Evolutionary conservation across 2,888 invertebrate species (phyloP).

Genomic region (Melipona beecheii): DNA sequence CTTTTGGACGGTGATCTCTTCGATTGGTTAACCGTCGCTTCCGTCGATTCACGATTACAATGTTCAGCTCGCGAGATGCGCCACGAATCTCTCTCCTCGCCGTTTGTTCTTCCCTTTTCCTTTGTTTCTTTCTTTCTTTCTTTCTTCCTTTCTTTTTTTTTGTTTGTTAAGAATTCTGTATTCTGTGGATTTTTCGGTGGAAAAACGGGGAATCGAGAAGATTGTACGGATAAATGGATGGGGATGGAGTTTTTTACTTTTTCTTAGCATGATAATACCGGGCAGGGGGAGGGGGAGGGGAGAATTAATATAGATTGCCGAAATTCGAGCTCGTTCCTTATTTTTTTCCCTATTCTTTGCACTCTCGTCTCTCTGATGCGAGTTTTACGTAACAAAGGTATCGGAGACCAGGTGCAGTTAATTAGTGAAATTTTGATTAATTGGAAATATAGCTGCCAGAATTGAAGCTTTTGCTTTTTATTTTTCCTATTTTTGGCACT

Average conservation of each 20-base stretch:
- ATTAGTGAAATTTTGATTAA: too few species aligned
- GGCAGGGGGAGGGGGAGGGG: too few species aligned
- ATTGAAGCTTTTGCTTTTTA: too few species aligned
- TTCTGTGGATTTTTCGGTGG: background rate
- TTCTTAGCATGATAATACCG: background rate
- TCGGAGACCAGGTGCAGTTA: too few species aligned
- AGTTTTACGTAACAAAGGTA: too few species aligned
- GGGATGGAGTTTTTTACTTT: background rate
- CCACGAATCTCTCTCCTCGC: background rate
- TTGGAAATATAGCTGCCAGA: too few species aligned
- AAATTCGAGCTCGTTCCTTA: too few species aligned
- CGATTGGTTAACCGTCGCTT: conserved; percentile 36
- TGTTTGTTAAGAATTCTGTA: background rate
- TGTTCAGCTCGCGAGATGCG: background rate
- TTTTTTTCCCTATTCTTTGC: too few species aligned
- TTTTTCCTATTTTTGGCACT: too few species aligned
- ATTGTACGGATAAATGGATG: background rate
- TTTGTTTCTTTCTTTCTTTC: too few species aligned
- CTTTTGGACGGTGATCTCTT: conserved; percentile 41
- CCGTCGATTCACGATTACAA: conserved; percentile 35
- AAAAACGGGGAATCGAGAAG: background rate
- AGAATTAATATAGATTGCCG: too few species aligned
- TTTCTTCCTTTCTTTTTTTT: background rate
- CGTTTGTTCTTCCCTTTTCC: background rate
- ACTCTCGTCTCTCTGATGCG: too few species aligned